Conservation (phyloP, 92 coral and sea anemone genomes). For the Anthopleura xanthogrammica region DNA sequence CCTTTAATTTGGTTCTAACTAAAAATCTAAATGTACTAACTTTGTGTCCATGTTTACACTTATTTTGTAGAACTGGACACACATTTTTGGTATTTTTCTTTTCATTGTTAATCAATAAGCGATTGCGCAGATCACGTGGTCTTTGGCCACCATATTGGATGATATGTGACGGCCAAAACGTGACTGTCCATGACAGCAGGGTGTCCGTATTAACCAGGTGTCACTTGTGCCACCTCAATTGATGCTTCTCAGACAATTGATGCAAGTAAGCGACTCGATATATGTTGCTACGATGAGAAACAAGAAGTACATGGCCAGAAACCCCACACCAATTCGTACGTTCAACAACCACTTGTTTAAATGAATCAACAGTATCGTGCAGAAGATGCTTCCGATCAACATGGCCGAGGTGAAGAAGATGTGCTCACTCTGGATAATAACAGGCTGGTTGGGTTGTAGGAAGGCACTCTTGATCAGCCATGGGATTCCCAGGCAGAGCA, state of each 20-base stretch:
- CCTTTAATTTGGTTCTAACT: too few relatives aligned
- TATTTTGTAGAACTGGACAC: too few relatives aligned
- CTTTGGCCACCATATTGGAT: too few relatives aligned
- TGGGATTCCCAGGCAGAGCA: constrained; percentile 93
- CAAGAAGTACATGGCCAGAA: constrained; percentile 74
- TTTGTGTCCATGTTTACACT: too few relatives aligned
- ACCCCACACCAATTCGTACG: constrained; percentile 68
- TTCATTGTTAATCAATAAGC: too few relatives aligned
- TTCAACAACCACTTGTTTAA: constrained; percentile 87
- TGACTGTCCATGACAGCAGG: too few relatives aligned
- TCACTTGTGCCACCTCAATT: background rate
- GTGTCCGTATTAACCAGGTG: too few relatives aligned
- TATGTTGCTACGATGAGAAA: constrained; percentile 86
- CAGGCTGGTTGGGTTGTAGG: constrained; percentile 72
- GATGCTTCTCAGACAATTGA: constrained; percentile 9
- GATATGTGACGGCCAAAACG: too few relatives aligned
- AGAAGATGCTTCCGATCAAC: constrained; percentile 77
- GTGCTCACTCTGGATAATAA: constrained; percentile 86
- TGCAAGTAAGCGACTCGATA: constrained; percentile 82
- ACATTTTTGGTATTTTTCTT: too few relatives aligned
- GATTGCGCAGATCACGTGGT: too few relatives aligned
- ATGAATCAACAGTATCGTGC: constrained; percentile 69
- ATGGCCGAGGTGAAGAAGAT: constrained; percentile 88
- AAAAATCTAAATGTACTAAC: too few relatives aligned
- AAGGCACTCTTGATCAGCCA: constrained; percentile 92